phyloP scores from a whole-genome alignment of 2,113 vertebrate genomes.

The Smithornis capensis region DNA sequence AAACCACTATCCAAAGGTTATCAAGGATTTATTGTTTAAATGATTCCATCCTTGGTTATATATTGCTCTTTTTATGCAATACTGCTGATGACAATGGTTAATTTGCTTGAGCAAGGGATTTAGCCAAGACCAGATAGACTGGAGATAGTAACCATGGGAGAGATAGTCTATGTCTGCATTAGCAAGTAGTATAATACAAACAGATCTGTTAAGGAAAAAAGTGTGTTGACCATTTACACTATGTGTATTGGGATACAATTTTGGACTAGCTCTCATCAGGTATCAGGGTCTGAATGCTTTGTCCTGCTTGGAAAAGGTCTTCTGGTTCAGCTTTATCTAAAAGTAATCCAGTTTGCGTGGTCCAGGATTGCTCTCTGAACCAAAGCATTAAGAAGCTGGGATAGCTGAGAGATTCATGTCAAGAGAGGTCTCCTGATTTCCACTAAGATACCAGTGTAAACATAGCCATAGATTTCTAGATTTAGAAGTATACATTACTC shows the following conservation, averaged over 20 bases:
- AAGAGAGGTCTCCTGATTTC: not conserved
- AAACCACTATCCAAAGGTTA: not conserved
- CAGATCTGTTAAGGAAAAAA: not conserved
- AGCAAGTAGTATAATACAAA: not conserved
- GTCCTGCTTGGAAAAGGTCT: not conserved
- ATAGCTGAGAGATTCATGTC: not conserved
- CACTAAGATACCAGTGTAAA: not conserved
- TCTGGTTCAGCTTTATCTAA: not conserved
- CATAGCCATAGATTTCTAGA: not conserved
- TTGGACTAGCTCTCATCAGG: not conserved
- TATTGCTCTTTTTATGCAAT: not conserved
- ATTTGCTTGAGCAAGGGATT: not conserved
- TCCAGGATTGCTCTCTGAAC: not conserved
- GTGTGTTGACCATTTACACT: not conserved
- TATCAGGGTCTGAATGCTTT: not conserved
- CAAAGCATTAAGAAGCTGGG: not conserved
- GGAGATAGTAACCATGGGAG: not conserved
- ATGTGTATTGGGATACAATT: not conserved
- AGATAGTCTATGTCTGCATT: not conserved
- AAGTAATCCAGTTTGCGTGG: not conserved
- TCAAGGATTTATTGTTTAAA: not conserved
- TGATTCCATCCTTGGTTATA: not conserved
- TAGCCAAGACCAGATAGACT: not conserved
- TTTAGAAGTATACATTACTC: not conserved
- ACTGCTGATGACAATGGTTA: not conserved